Base-by-base conservation (phyloP, 2,888 invertebrate species). In the Oasisia sp. region DNA sequence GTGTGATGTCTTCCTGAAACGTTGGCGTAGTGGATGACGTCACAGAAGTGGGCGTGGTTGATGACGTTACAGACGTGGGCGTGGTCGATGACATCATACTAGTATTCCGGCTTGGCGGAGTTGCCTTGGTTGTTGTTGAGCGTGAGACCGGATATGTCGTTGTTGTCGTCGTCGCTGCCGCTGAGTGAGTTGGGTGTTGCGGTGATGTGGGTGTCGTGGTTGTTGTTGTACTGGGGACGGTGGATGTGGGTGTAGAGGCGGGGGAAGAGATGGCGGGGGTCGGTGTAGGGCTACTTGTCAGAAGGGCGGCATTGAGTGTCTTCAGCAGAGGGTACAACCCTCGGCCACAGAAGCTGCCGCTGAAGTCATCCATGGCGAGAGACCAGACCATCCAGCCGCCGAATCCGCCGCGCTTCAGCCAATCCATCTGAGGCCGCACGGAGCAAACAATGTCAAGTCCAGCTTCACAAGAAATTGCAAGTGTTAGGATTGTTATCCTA, bases 301-400 rank as follows among this genome's bases (percentile, higher is more conserved):
- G 32, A n/a, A 44, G 38, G 14, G 44, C 90, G 19, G 90, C 12
- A 1, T 90, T 90, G 90, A 90, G 38, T 38, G 19, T 90, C 90
- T 90, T 90, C 90, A 90, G 44, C 38, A 90, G 32, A 44, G 90
- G 90, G 44, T 90, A 90, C 90, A 14, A 44, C 38, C 90, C 90
- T 90, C 44, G 38, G 38, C 90, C 90, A 44, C 90, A 90, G 90
- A 90, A 90, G 19, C 38, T 44, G 38, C 90, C 90, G 8, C 90
- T 90, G 44, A 90, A 90, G 44, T 90, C 90, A n/a, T 90, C 90
- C 44, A 90, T 44, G 38, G 14, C 90, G 1, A 90, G 27, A 90
- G 38, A 44, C 90, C 90, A 90, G 19, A 90, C 90, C 90, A 90
- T 90, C 90, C 90, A 90, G 38, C 90, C 90, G 38, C 90, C 90